Base-by-base conservation (phyloP, 2,797 vertebrate genomes). In the Gobionotothen gibberifrons region DNA sequence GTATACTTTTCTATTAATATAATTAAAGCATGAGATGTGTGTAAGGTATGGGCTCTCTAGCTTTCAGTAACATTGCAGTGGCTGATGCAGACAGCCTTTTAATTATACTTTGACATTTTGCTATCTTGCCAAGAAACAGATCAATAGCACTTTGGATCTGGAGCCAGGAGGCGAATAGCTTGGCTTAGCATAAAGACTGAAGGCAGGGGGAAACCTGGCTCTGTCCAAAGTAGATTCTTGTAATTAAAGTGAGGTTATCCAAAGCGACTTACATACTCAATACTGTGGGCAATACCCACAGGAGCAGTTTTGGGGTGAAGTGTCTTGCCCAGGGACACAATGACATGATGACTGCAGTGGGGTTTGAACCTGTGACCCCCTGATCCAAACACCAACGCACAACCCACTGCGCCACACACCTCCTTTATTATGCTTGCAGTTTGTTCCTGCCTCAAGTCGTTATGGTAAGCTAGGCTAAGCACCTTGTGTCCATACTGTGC, bases 161-260 rank as follows among this genome's bases (percentile, higher is more conserved):
- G 15, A 60, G 48, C 63, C 63, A 67, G 32, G 43, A 62, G 14
- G 32, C 17, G 16, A 49, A 48, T 56, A 75, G 51, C 17, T 61
- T 42, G 68, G 56, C 29, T 40, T 67, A 32, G 21, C 49, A 42
- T 26, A 26, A n/a, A 11, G 4, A 39, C 42, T 46, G 29, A 11
- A 54, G 32, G 16, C 43, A 19, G 14, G 12, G 4, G 4, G 11
- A 47, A 36, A 54, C 19, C 11, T 40, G 55, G 36, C 36, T 40
- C n/a, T 40, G 36, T 40, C 36, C 54, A 40, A 56, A 40, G 29
- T 19, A 2, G 29, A n/a, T 1, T 14, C 36, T 40, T 40, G 12
- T 32, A 0, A 17, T 54, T 4, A 13, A 3, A 1, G 3, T 13
- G 19, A 51, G 19, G 48, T 12, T 49, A 36, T 49, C 26, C 26